Conservation (phyloP, 1,140 invertebrate species). For the Anastrepha obliqua region DNA sequence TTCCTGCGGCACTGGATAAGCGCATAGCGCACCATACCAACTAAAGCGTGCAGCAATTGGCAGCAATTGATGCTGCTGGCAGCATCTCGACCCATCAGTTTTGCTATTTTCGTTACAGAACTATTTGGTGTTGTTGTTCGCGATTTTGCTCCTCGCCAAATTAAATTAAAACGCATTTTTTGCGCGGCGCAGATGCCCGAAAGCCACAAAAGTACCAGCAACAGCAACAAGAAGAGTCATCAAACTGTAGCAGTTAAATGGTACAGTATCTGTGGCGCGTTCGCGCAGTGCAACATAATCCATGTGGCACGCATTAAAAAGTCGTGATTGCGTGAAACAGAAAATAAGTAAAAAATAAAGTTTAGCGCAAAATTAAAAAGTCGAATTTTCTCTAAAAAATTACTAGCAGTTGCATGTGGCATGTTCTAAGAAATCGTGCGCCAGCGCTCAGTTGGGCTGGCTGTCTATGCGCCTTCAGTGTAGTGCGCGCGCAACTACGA, state of each 20-base stretch:
- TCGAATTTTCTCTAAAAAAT: neutral
- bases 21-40: slow-evolving; percentile 20
- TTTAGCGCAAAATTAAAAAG: neutral
- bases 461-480: neutral
- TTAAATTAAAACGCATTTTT: slow-evolving; percentile 53
- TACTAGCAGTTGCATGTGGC: slow-evolving; percentile 22
- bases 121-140: neutral
- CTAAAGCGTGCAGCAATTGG: slow-evolving; percentile 39
- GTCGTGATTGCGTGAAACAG: slow-evolving; percentile 51
- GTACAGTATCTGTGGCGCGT: neutral
- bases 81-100: too few species aligned
- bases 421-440: slow-evolving; percentile 32
- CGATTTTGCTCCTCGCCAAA: neutral
- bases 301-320: slow-evolving; percentile 54
- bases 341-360: slow-evolving; percentile 1
- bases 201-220: neutral
- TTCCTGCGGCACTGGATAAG: slow-evolving; percentile 2
- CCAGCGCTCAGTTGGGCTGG: neutral
- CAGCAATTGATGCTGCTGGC: neutral
- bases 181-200: neutral
- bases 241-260: slow-evolving; percentile 9
- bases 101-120: too few species aligned
- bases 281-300: slow-evolving; percentile 11
- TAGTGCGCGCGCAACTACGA: neutral
- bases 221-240: neutral